Percentiles rank a stretch among this genome's conserved stretches.
Conservation (phyloP, 2,888 invertebrate genomes). For the Volucella bombylans region DNA sequence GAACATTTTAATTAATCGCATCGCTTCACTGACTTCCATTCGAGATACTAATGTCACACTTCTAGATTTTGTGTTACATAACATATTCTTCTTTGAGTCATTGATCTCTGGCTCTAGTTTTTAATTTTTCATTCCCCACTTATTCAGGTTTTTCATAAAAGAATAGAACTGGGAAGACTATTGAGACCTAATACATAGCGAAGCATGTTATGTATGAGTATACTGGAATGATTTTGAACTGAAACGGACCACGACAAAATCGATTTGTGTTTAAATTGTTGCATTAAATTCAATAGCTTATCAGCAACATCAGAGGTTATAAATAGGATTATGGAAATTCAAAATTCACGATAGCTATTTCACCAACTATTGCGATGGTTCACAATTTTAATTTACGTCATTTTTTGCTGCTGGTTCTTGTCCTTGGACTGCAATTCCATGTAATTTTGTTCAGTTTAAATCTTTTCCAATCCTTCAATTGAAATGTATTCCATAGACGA, state of each 20-base stretch:
- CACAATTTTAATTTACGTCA: background rate
- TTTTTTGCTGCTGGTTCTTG: background rate
- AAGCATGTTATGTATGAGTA: no score
- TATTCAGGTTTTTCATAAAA: no score
- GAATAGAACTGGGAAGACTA: background rate
- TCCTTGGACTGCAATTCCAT: background rate
- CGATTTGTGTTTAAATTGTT: constrained; percentile 1
- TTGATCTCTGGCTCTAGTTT: no score
- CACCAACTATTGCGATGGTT: constrained; percentile 1
- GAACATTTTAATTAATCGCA: no score
- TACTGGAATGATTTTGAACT: background rate
- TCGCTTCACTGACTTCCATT: no score
- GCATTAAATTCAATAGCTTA: background rate
- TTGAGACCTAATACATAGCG: background rate
- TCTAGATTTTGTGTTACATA: no score
- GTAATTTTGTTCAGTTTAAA: background rate
- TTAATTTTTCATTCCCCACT: no score
- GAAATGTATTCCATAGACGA: background rate
- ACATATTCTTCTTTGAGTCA: no score
- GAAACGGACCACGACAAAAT: constrained; percentile 3
- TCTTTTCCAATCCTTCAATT: background rate
- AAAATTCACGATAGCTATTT: background rate
- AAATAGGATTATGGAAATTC: background rate
- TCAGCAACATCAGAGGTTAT: background rate
- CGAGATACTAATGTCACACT: no score